phyloP scores from a whole-genome alignment of 2,888 invertebrate genomes.

The Teleiodes luculella region DNA sequence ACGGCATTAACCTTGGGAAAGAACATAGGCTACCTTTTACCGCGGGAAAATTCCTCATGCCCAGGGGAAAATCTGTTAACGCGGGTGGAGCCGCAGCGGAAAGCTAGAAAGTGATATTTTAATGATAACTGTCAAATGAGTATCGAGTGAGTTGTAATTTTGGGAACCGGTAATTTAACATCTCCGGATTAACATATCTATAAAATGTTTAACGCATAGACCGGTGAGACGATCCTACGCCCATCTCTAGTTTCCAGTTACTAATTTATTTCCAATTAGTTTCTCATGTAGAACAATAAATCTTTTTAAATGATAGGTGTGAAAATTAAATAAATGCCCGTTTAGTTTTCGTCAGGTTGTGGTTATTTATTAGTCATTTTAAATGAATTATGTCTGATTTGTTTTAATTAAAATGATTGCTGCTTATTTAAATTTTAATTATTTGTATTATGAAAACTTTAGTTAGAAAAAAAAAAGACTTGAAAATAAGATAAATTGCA shows the following conservation, averaged over 20 bases:
- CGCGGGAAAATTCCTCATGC: too few species aligned
- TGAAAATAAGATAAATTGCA: too few species aligned
- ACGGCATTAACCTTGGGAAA: too few species aligned
- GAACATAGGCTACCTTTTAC: too few species aligned
- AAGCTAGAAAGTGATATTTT: too few species aligned
- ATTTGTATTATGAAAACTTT: too few species aligned
- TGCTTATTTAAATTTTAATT: too few species aligned
- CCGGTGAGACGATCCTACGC: slow-evolving; percentile 25
- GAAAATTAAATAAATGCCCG: slow-evolving; percentile 46
- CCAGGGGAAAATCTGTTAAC: too few species aligned
- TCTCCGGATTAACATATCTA: slow-evolving; percentile 36
- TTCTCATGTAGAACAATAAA: slow-evolving; percentile 43
- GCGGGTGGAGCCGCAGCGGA: too few species aligned
- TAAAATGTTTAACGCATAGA: slow-evolving; percentile 37
- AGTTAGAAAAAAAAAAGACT: too few species aligned
- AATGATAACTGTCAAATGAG: background rate
- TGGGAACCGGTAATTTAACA: slow-evolving; percentile 12
- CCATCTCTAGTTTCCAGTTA: slow-evolving; percentile 44
- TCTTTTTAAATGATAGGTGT: slow-evolving; percentile 50
- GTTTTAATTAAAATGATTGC: background rate
- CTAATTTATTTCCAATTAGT: slow-evolving; percentile 55
- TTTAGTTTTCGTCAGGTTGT: slow-evolving; percentile 33
- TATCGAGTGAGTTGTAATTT: background rate
- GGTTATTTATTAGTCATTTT: slow-evolving; percentile 41
- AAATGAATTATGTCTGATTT: slow-evolving; percentile 27